Evolutionary conservation across 2,797 vertebrate species (phyloP).

Genomic region (Gambelia wislizenii): DNA sequence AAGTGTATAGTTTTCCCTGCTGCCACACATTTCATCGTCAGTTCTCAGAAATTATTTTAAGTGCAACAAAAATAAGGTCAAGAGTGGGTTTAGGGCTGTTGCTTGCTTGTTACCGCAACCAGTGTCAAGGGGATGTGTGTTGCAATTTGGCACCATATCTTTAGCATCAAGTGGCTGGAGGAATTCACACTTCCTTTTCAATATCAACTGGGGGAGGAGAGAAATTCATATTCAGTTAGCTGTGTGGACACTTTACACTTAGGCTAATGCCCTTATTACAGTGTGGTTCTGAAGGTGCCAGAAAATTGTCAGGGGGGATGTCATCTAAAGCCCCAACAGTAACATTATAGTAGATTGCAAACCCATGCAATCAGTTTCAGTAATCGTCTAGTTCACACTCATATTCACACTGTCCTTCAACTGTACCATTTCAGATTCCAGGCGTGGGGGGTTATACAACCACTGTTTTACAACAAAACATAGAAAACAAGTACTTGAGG

Average conservation of each 20-base stretch:
- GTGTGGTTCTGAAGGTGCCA: neutral
- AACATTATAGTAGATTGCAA: neutral
- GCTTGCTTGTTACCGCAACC: neutral
- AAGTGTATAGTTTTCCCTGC: neutral
- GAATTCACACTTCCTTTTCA: neutral
- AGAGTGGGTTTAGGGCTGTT: neutral
- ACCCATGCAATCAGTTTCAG: neutral
- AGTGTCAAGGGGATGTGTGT: neutral
- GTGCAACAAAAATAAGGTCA: neutral
- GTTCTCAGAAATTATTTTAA: constrained; percentile 19
- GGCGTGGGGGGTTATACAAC: neutral
- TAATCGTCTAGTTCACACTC: neutral
- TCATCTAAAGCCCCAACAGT: neutral
- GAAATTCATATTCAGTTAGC: neutral
- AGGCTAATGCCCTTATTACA: neutral
- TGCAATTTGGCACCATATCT: neutral
- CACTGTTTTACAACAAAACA: neutral
- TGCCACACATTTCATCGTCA: neutral
- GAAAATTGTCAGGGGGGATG: neutral
- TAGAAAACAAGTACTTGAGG: neutral
- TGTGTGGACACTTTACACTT: neutral
- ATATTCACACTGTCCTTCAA: neutral
- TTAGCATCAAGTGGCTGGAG: neutral
- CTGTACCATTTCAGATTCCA: neutral
- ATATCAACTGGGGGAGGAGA: neutral